Percentiles rank a stretch among this genome's conserved stretches.
phyloP scores from a whole-genome alignment of 2,113 vertebrate species.

The Centropristis striata region DNA sequence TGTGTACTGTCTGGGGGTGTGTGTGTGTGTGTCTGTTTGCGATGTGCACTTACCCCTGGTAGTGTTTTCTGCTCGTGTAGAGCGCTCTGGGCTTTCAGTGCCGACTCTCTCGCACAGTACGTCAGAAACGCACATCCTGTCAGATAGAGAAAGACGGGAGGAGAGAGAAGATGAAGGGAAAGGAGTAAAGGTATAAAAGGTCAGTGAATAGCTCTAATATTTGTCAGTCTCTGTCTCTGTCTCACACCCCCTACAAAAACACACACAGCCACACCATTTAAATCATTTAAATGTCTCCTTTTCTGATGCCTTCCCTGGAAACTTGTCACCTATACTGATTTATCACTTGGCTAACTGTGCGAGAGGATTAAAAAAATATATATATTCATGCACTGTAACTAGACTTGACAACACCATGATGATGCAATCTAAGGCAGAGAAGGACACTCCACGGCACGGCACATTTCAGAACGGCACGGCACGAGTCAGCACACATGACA shows the following conservation, averaged over 20 bases:
- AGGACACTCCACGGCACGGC: constrained; percentile 76
- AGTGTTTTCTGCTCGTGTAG: constrained; percentile 95
- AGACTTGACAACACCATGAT: constrained; percentile 70
- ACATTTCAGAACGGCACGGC: constrained; percentile 77
- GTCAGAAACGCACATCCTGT: constrained; percentile 95
- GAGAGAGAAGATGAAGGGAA: constrained; percentile 15
- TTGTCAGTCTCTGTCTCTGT: constrained; percentile 47
- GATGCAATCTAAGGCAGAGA: constrained; percentile 75
- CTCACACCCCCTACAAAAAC: constrained; percentile 33
- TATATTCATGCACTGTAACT: constrained; percentile 75
- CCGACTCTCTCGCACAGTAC: constrained; percentile 93
- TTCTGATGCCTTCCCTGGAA: constrained; percentile 44
- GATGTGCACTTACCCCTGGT: constrained; percentile 88
- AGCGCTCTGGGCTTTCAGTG: constrained; percentile 94
- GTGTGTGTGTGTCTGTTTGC: constrained; percentile 44
- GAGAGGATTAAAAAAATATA: constrained; percentile 31
- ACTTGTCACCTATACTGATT: constrained; percentile 43
- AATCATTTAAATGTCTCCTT: constrained; percentile 41
- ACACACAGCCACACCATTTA: constrained; percentile 49
- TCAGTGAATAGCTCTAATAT: constrained; percentile 47
- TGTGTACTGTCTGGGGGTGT: constrained; percentile 47
- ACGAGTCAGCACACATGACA: constrained; percentile 80
- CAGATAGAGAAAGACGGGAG: constrained; percentile 51
- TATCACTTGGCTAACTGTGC: constrained; percentile 17
- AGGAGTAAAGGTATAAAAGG: constrained; percentile 35